phyloP scores from a whole-genome alignment of 2,888 invertebrate genomes.

The Cryptus armator region DNA sequence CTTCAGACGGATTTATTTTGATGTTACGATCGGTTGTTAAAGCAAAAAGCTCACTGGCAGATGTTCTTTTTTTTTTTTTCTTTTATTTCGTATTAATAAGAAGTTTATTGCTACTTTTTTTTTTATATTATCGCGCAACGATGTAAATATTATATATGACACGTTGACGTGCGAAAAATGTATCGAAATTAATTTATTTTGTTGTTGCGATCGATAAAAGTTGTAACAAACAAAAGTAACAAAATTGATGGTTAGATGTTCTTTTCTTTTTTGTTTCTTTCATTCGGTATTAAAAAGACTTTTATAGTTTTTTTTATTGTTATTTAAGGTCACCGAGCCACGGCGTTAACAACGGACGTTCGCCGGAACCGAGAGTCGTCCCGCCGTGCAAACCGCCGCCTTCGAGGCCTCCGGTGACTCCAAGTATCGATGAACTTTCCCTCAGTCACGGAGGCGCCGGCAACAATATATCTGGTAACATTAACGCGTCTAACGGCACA shows the following conservation, averaged over 20 bases:
- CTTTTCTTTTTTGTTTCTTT: not conserved
- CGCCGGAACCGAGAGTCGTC: conserved; percentile 79
- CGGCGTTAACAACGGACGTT: conserved; percentile 80
- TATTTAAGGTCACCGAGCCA: conserved; percentile 76
- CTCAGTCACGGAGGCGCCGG: conserved; percentile 63
- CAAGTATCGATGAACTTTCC: conserved; percentile 78
- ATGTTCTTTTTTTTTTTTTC: conserved; percentile 10
- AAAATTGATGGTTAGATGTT: conserved; percentile 8
- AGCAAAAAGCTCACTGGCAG: not conserved
- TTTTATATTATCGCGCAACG: not conserved
- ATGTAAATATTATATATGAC: not conserved
- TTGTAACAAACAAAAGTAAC: not conserved
- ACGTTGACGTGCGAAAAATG: too few species aligned
- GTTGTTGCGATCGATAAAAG: not conserved
- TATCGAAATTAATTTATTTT: not conserved
- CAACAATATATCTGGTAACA: conserved; percentile 73
- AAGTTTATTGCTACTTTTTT: not conserved
- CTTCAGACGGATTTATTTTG: conserved; percentile 51
- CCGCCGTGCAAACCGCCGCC: conserved; percentile 84
- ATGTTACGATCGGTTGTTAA: conserved; percentile 32
- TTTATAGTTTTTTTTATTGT: conserved; percentile 5
- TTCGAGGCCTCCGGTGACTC: conserved; percentile 82
- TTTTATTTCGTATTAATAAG: not conserved
- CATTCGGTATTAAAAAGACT: conserved; percentile 8
- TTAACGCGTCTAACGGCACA: conserved; percentile 75